A percentile compares a stretch with the other conserved stretches of the same genome.
Evolutionary conservation across 2,888 invertebrate genomes (phyloP).

Genomic region (Diploptera punctata): DNA sequence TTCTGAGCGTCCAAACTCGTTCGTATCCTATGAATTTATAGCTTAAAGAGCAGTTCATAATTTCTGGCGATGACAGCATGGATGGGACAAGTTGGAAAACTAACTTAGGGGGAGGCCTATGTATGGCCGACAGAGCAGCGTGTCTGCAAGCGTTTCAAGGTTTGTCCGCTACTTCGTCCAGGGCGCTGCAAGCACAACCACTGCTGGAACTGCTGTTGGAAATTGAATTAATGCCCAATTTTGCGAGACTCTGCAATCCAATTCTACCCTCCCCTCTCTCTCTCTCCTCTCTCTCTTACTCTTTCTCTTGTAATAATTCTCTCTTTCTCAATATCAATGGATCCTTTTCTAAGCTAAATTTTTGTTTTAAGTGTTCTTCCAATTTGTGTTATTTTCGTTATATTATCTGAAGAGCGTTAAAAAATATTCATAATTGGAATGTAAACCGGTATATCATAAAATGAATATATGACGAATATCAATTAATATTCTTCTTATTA

Average conservation of each 20-base stretch:
- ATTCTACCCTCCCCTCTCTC: no score
- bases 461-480: no score
- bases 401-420: no score
- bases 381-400: no score
- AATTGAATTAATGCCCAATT: slow-evolving; percentile 31
- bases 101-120: slow-evolving; percentile 18
- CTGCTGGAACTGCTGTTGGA: not conserved
- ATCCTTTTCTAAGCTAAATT: no score
- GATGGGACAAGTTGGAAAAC: slow-evolving; percentile 38
- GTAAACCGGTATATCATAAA: no score
- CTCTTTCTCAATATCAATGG: not conserved
- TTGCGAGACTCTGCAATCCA: slow-evolving; percentile 22
- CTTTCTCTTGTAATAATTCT: not conserved
- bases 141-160: not conserved
- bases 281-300: not conserved
- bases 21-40: slow-evolving; percentile 38
- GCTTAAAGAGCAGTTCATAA: slow-evolving; percentile 40
- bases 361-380: no score
- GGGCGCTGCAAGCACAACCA: not conserved
- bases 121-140: not conserved
- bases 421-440: no score
- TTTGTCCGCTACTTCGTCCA: not conserved
- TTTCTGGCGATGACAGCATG: slow-evolving; percentile 37
- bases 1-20: slow-evolving; percentile 23
- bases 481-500: no score